Base-by-base conservation (phyloP, 1,140 invertebrate genomes). In the Cataglyphis hispanica region DNA sequence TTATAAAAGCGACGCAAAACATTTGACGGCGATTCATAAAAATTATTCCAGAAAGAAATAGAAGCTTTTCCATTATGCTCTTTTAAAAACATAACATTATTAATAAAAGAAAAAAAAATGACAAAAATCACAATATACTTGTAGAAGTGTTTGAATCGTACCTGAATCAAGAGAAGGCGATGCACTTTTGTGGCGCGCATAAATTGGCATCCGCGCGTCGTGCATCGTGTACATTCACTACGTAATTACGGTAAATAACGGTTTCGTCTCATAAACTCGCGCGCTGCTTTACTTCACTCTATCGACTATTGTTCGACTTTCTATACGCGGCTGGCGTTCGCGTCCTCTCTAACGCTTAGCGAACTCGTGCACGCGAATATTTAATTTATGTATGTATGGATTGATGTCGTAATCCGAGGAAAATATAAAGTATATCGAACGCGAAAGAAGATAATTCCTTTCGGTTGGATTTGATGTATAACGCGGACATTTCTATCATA, bases 231-330 rank as follows among this genome's bases (percentile, higher is more conserved):
- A 50, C 4, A 19, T 50, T 16, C 5, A 19, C 64, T 50, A 50
- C 16, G 46, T 50, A 46, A 85, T 87, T 56, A 87, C 63, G 84
- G 46, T 31, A 34, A 40, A 27, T 76, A 76, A 76, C 74, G 74
- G 58, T 13, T 60, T 34, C 10, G 2, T 63, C 31, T 63, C 31
- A 31, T 60, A 53, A 50, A 58, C 72, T 40, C 34, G 22, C 58
- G 56, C 58, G 50, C 34, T 11, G 16, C 27, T 27, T 27, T 43
- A 37, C 56, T 37, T 43, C 34, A 58, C 66, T 60, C 56, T 53
- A 40, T 31, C 69, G 83, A 60, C 46, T 40, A 87, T 27, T 67
- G 50, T 67, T 87, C 72, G 58, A 63, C 74, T 76, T 63, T 76
- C 74, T n/a, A 61, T 22, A 40, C 34, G 11, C 16, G 72, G 63